Percentiles rank a stretch among this genome's conserved stretches.
phyloP scores from a whole-genome alignment of 1,140 invertebrate species.

The Drosophila bocki region DNA sequence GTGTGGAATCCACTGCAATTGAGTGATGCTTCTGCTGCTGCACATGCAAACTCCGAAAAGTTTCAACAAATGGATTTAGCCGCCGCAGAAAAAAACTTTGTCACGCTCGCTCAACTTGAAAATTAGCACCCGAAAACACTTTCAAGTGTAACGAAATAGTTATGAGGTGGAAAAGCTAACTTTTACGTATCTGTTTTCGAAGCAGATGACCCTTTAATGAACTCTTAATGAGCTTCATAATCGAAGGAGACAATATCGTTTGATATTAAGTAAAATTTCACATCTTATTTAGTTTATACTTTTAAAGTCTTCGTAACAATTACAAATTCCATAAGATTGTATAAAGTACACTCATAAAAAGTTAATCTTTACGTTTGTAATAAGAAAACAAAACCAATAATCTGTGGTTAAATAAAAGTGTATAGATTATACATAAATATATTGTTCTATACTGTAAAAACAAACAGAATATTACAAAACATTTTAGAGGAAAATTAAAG shows the following conservation, averaged over 20 bases:
- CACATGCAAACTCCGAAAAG: constrained; percentile 71
- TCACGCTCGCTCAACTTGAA: constrained; percentile 59
- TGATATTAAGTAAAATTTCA: background rate
- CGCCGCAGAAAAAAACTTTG: constrained; percentile 50
- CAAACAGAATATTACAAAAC: no score
- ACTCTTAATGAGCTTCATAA: constrained; percentile 75
- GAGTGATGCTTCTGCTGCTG: constrained; percentile 45
- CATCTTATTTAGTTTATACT: background rate
- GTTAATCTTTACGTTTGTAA: no score
- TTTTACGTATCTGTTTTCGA: constrained; percentile 15
- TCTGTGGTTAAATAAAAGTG: no score
- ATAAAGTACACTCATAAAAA: no score
- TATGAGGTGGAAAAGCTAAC: constrained; percentile 9
- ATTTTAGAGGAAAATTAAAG: no score
- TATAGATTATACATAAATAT: no score
- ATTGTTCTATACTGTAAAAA: no score
- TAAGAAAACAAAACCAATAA: no score
- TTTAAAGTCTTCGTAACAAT: background rate
- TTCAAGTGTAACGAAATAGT: constrained; percentile 60
- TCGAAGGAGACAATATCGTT: constrained; percentile 11
- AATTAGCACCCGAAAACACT: constrained; percentile 60
- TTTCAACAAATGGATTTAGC: constrained; percentile 72
- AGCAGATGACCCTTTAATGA: constrained; percentile 57
- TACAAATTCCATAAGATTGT: no score
- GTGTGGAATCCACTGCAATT: constrained; percentile 32